Evolutionary conservation across 53 echinoderm and acorn worm species (phyloP), one percentile per base, ranked within the genome.

Genomic region (Stichopus horrens): DNA sequence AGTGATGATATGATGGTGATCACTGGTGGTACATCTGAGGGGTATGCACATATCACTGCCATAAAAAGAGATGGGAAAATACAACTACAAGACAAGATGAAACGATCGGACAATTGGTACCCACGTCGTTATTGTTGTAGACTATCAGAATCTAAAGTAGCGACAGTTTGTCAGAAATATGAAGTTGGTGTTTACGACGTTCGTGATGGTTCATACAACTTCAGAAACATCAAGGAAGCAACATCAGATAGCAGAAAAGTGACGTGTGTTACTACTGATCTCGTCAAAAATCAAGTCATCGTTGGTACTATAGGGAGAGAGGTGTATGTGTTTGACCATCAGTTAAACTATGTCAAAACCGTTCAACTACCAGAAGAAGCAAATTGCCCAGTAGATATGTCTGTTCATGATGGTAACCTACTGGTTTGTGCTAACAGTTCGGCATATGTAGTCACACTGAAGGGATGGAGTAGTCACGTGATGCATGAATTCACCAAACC

Each of bases 121-220:
- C 16, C 71, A n/a, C 6, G 7, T 13, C 71, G 18, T 5, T 71
- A 16, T 18, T 13, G 14, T 20, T 16, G 71, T 18, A n/a, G 18
- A 7, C n/a, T 71, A 16, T 71, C 71, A 71, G n/a, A 71, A 20
- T 18, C 19, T 18, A 13, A 71, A 71, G 19, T 71, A 7, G 71
- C 71, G 19, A 71, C 71, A 71, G 71, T 18, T 16, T 71, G 71
- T 18, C 5, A 16, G 19, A 18, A 18, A 16, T 18, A 71, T 71
- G 71, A 71, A 71, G 18, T 71, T n/a, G 71, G 71, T 71, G 6
- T 71, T 71, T 71, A 71, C 71, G n/a, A 71, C 19, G n/a, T 71
- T 1, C 71, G 71, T 16, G 21, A 71, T 71, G 71, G 71, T 16
- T 71, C n/a, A 71, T 71, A 71, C 18, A 21, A 71, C 6, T n/a